Conservation (phyloP, 2,888 invertebrate genomes). For the Tillus elongatus region DNA sequence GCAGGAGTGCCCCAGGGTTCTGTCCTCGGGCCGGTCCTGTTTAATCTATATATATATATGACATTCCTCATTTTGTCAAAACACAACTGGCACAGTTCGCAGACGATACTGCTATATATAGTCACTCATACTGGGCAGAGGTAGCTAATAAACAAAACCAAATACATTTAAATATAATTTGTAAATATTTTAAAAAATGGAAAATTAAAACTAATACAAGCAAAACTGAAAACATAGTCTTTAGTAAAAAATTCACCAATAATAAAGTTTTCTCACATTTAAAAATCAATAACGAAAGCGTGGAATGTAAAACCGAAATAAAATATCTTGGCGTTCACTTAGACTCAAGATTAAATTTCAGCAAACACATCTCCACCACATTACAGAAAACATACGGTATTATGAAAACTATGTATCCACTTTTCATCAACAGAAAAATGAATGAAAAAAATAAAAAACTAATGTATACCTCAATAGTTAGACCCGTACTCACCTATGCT, state of each 20-base stretch:
- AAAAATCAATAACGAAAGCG: slow-evolving; percentile 10
- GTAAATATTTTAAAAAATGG: slow-evolving; percentile 13
- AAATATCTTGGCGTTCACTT: slow-evolving; percentile 15
- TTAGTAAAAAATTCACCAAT: slow-evolving; percentile 14
- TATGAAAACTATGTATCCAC: slow-evolving; percentile 9
- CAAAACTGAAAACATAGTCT: slow-evolving; percentile 17
- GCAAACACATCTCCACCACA: slow-evolving; percentile 13
- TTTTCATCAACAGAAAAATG: slow-evolving; percentile 10
- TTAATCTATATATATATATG: slow-evolving; percentile 14
- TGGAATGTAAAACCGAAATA: slow-evolving; percentile 8
- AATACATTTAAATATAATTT: slow-evolving; percentile 12
- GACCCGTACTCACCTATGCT: slow-evolving; percentile 22
- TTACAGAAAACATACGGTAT: slow-evolving; percentile 8
- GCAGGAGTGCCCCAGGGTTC: slow-evolving; percentile 23
- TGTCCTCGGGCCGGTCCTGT: slow-evolving; percentile 16
- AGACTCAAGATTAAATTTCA: slow-evolving; percentile 14
- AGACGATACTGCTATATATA: slow-evolving; percentile 12
- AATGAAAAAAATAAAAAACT: slow-evolving; percentile 17
- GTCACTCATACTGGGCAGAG: slow-evolving; percentile 12
- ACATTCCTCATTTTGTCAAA: slow-evolving; percentile 10
- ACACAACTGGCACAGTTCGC: slow-evolving; percentile 17
- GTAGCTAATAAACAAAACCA: slow-evolving; percentile 11
- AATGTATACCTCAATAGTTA: slow-evolving; percentile 22
- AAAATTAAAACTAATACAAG: slow-evolving; percentile 16
- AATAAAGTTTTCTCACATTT: slow-evolving; percentile 10